These are phyloP conservation scores for Microctenopoma steveboyesi DNA, from an alignment of 2,797 vertebrate species.

Conservation along the genomic window DNA sequence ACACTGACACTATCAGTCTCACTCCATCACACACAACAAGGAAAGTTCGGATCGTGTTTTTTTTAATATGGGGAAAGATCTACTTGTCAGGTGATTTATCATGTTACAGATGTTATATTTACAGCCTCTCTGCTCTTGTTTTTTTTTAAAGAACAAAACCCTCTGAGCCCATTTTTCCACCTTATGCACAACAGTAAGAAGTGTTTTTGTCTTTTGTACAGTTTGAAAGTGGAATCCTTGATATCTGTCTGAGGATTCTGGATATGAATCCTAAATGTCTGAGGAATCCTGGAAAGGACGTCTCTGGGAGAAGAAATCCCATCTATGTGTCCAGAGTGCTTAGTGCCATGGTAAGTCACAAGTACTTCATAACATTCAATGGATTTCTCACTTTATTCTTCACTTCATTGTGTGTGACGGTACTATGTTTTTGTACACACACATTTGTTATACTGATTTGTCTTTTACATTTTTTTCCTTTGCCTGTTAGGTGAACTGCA, in stretches of 20 bases:
- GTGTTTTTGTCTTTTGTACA: constrained; percentile 58
- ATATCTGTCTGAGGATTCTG: constrained; percentile 88
- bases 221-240: constrained; percentile 92
- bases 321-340: constrained; percentile 92
- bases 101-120: constrained; percentile 1
- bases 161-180: too few relatives aligned
- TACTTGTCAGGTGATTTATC: constrained; percentile 6
- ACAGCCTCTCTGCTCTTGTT: neutral
- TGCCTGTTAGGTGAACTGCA: constrained; percentile 91
- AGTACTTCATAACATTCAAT: neutral
- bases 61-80: constrained; percentile 17
- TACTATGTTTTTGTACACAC: too few relatives aligned
- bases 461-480: constrained; percentile 2
- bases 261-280: constrained; percentile 91
- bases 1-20: constrained; percentile 34
- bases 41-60: neutral
- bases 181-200: too few relatives aligned
- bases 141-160: neutral
- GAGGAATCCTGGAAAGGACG: constrained; percentile 85
- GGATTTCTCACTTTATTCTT: neutral
- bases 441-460: too few relatives aligned
- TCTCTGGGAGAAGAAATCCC: constrained; percentile 88
- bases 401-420: neutral
- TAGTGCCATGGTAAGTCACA: constrained; percentile 90
- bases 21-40: neutral